A percentile compares a stretch with the other conserved stretches of the same genome.
Evolutionary conservation across 2,797 vertebrate species (phyloP).

Genomic region (Acanthis flammea): DNA sequence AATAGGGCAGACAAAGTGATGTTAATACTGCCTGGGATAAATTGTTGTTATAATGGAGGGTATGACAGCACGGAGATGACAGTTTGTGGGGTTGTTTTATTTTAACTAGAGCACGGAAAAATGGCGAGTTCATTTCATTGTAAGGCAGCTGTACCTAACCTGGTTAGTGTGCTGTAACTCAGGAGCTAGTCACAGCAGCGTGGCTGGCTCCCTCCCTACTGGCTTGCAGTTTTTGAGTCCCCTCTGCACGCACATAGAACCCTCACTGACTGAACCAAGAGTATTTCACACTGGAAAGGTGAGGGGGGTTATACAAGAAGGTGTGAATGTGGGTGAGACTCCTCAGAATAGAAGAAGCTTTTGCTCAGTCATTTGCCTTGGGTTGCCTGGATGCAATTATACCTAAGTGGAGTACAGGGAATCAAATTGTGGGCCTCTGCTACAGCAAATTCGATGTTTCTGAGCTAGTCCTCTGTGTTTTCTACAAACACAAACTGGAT

Average conservation of each 20-base stretch:
- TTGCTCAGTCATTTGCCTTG: background rate
- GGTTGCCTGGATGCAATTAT: background rate
- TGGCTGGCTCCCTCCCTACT: background rate
- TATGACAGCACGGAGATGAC: background rate
- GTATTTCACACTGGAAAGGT: background rate
- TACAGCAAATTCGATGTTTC: background rate
- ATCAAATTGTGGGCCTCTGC: background rate
- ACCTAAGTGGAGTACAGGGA: background rate
- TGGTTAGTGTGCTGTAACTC: background rate
- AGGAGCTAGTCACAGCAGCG: background rate
- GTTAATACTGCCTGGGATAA: background rate
- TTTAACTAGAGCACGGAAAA: background rate
- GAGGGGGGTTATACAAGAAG: background rate
- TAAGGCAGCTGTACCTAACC: background rate
- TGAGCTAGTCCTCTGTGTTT: background rate
- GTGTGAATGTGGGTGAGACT: background rate
- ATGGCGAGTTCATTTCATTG: background rate
- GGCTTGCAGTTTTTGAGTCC: background rate
- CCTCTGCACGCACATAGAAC: background rate
- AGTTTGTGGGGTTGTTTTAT: background rate
- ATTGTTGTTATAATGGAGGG: background rate
- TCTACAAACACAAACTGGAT: background rate
- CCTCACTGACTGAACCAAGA: background rate
- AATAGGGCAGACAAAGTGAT: background rate
- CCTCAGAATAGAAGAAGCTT: background rate